Percentiles rank a stretch among this genome's conserved stretches.
Evolutionary conservation across 2,113 vertebrate species (phyloP).

Genomic region (Oryzias curvinotus): DNA sequence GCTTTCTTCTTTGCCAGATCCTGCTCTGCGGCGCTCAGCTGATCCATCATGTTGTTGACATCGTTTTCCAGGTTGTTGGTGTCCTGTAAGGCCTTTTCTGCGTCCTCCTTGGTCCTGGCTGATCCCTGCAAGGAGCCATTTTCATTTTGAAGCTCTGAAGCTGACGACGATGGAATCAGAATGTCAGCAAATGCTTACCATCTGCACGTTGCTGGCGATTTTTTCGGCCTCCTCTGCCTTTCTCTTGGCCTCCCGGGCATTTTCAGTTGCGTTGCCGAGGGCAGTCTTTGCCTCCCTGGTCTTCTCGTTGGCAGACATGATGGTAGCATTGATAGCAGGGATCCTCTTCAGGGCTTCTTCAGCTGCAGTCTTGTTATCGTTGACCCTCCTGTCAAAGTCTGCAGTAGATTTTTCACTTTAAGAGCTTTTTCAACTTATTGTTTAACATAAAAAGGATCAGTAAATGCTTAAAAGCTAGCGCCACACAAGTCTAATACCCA

Average conservation of each 20-base stretch:
- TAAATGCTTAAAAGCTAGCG: background rate
- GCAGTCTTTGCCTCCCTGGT: conserved; percentile 85
- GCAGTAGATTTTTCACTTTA: background rate
- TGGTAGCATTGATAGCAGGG: conserved; percentile 87
- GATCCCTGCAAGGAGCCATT: conserved; percentile 79
- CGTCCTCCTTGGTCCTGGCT: conserved; percentile 83
- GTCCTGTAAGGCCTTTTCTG: conserved; percentile 86
- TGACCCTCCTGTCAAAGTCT: conserved; percentile 95
- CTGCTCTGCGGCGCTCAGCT: conserved; percentile 84
- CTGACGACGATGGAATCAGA: accelerated
- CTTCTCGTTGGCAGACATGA: conserved; percentile 88
- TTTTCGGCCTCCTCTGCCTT: conserved; percentile 88
- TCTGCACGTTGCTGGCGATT: conserved; percentile 86
- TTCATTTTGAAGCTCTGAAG: background rate
- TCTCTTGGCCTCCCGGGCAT: conserved; percentile 86
- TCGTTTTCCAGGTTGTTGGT: conserved; percentile 84
- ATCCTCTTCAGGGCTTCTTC: conserved; percentile 91
- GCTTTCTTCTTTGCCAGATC: conserved; percentile 85
- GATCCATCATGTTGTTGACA: conserved; percentile 84
- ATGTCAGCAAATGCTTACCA: conserved; percentile 69
- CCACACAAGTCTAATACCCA: too few relatives aligned
- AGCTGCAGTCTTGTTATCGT: conserved; percentile 95
- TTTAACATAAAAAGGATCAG: background rate
- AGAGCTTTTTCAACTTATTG: too few relatives aligned
- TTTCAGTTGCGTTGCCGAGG: conserved; percentile 84